Base-by-base conservation (phyloP, 2,888 invertebrate genomes). In the Acanthopleura granulata region DNA sequence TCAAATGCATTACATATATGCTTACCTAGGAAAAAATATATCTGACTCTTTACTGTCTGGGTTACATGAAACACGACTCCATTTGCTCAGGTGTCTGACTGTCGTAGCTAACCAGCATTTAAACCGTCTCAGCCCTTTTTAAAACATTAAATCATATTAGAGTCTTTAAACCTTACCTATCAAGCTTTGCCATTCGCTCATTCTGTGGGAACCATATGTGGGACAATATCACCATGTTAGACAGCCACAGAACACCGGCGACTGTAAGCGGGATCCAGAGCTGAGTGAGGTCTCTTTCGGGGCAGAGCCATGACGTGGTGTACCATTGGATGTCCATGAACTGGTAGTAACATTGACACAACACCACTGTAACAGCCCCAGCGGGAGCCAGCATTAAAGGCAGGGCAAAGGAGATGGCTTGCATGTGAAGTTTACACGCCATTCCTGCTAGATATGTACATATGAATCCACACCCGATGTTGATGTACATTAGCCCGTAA, bases 141-240 rank as follows among this genome's bases (percentile, higher is more conserved):
- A n/a, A 40, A 40, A 40, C 4, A 49, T 75, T 30, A 6, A 3
- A 40, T 9, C 9, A 40, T 9, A 9, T 40, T 40, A 40, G 3
- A 6, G 9, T 40, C 4, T 40, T 40, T 6, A 40, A 15, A 9
- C 78, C 85, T 83, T 81, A 90, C 91, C 97, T 97, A 90, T 99
- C 99, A 0, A 98, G 98, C 61, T 97, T 94, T 0, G 98, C 98
- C 86, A 99, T 93, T 92, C 99, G 94, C 91, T 99, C 98, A 86
- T 97, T 97, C 92, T 97, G 97, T 4, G 99, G 99, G 1, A 96
- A 97, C 98, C 98, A 99, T 80, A 99, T 96, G 87, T 99, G 98
- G 77, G 98, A 92, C 0, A 97, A 96, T 74, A 98, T 95, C 97
- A 99, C 98, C 0, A 97, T 96, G 91, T 99, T 98, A 0, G 97